phyloP scores from a whole-genome alignment of 2,888 invertebrate genomes.

The Caenorhabditis sp. region DNA sequence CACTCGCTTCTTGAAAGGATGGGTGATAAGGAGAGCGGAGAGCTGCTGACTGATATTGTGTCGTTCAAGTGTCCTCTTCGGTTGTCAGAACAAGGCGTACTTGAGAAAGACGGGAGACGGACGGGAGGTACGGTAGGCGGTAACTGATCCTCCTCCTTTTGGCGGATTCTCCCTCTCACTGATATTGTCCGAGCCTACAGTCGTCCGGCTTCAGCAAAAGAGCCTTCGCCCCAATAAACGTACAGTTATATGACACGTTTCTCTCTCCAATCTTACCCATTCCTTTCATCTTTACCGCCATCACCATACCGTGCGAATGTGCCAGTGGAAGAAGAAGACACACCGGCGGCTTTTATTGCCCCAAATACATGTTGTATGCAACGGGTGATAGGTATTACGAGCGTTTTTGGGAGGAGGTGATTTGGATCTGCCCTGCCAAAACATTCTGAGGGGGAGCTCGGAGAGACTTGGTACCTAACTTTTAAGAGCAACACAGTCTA shows the following conservation, averaged over 20 bases:
- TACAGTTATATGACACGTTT: conserved; percentile 46
- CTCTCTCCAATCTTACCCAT: neutral
- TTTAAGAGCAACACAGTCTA: too few relatives aligned
- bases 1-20: neutral
- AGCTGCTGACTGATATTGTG: neutral
- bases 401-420: too few relatives aligned
- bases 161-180: neutral
- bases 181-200: too few relatives aligned
- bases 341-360: conserved; percentile 25
- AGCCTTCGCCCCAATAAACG: conserved; percentile 7
- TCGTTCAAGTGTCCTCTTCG: neutral
- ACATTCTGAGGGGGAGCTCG: too few relatives aligned
- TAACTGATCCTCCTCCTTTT: neutral
- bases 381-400: too few relatives aligned
- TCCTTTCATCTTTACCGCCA: conserved; percentile 49
- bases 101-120: neutral
- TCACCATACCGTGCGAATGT: conserved; percentile 38
- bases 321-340: conserved; percentile 33
- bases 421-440: too few relatives aligned
- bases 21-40: neutral
- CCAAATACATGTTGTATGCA: too few relatives aligned
- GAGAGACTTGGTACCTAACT: too few relatives aligned
- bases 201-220: too few relatives aligned
- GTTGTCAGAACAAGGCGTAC: neutral
- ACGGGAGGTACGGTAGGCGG: neutral